Evolutionary conservation across 2,113 vertebrate genomes (phyloP), one percentile per base, ranked within the genome.

Genomic region (Shinisaurus crocodilurus): DNA sequence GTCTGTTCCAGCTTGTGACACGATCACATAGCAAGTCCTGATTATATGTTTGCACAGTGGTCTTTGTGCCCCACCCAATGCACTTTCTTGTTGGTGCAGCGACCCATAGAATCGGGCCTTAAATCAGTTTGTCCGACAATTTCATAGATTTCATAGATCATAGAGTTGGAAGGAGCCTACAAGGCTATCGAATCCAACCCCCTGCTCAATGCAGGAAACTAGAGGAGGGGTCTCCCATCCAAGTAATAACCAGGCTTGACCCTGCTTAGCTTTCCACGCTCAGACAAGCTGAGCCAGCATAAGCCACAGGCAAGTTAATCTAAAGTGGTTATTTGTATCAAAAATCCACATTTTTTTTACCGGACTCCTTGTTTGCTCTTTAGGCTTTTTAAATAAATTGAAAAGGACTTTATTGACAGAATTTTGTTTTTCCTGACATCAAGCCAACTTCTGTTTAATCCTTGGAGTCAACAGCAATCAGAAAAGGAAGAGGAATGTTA

Each of bases 371-470:
- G 20, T 86, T 87, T 79, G 50, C 82, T 45, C 77, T 37, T 69
- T 85, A 88, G 34, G 77, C 8, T 75, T 76, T 63, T 5, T 13
- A 87, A 90, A 90, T 12, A 50, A 84, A 25, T 54, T 6, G 67
- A 90, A 95, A 90, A 69, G 70, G 67, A 83, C 12, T 48, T 80
- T 93, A 23, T 9, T 92, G 65, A 20, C 1, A 48, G n/a, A 1
- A 57, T 20, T 5, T n/a, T 67, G 37, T 6, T 69, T 2, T 54
- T 88, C 84, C 82, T 50, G 70, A 82, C 48, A 1, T 74, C 4
- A 10, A 74, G 50, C 79, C 29, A 92, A 1, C 16, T 40, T 82
- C 6, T 34, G 1, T 32, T 67, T 88, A 15, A 3, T 94, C 88
- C 83, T 72, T 89, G 48, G 27, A 8, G 12, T 15, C 6, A 79